Evolutionary conservation across 2,888 invertebrate genomes (phyloP), one percentile per base, ranked within the genome.

Genomic region (Coelinius sp.): DNA sequence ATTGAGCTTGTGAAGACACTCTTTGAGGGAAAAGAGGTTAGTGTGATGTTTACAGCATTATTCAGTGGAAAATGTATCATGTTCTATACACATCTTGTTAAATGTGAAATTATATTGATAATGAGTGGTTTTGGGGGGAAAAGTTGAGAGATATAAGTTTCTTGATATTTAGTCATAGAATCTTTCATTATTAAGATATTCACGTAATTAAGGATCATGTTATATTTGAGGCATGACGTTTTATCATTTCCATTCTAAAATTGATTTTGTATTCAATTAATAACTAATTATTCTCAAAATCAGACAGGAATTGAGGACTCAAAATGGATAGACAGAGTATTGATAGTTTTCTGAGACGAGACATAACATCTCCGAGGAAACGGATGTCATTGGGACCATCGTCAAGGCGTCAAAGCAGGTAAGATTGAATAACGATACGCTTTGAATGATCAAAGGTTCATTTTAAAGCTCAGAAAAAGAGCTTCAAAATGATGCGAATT

Each of bases 351-450:
- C 70, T 86, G 27, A 74, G 78, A 6, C 84, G 84, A 70, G 81
- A 70, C 63, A 68, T 82, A 68, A 80, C 83, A 41, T 86, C 87
- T 14, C 85, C 85, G 20, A 80, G 84, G 14, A 85, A 85, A 70
- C 82, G 87, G 71, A 77, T 86, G 74, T 86, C 86, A 14, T 83
- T 87, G 41, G 84, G 82, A 10, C 86, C 86, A 65, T 85, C 87
- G 0, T 79, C 86, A 35, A 86, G 84, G 73, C 41, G 71, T 14
- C 85, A 85, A 68, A 85, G 81, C 71, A 83, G 86, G 87, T 44
- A 44, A 44, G 12, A 14, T n/a, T 2, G 0, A n/a, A n/a, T 86
- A 78, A 81, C 84, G 83, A 67, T 49, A 25, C 62, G 20, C 62
- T 12, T 27, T 69, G 12, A 46, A 49, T 38, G 5, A 38, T 22